These are phyloP conservation scores for Antennarius striatus DNA, from an alignment of 2,113 vertebrate species.

Conservation along the genomic window DNA sequence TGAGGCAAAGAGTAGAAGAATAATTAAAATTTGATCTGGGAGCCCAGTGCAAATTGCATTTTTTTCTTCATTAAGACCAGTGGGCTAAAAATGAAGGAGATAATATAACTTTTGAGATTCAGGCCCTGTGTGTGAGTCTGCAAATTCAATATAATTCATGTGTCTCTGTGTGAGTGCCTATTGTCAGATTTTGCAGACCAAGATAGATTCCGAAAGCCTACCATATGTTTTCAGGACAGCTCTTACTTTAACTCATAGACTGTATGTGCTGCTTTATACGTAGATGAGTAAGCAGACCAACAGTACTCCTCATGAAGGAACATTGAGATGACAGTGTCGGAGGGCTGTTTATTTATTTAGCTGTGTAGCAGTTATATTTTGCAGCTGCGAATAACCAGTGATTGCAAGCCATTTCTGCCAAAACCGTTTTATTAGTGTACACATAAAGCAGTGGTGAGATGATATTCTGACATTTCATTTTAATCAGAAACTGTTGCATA, in stretches of 20 bases:
- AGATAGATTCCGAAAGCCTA: not conserved
- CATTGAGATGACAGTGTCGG: no score
- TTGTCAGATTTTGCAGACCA: not conserved
- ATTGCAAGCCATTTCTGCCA: not conserved
- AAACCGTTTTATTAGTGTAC: not conserved
- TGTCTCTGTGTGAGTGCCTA: not conserved
- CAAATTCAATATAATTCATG: slow-evolving; percentile 13
- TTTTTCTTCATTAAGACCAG: slow-evolving; percentile 36
- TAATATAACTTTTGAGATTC: slow-evolving; percentile 13
- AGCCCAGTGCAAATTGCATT: slow-evolving; percentile 25
- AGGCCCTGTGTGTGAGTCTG: not conserved
- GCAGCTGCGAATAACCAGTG: not conserved
- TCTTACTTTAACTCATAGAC: no score
- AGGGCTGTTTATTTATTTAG: no score
- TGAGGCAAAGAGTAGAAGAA: slow-evolving; percentile 14
- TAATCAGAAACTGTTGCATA: not conserved
- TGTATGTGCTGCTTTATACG: no score
- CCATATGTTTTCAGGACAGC: not conserved
- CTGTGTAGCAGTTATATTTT: not conserved
- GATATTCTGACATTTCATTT: not conserved
- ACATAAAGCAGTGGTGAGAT: not conserved
- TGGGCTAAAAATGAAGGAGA: not conserved
- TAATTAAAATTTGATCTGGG: slow-evolving; percentile 43
- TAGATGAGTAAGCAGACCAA: no score
- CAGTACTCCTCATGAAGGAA: no score